Conservation (phyloP, 2,113 vertebrate species). For the Festucalex cinctus region DNA sequence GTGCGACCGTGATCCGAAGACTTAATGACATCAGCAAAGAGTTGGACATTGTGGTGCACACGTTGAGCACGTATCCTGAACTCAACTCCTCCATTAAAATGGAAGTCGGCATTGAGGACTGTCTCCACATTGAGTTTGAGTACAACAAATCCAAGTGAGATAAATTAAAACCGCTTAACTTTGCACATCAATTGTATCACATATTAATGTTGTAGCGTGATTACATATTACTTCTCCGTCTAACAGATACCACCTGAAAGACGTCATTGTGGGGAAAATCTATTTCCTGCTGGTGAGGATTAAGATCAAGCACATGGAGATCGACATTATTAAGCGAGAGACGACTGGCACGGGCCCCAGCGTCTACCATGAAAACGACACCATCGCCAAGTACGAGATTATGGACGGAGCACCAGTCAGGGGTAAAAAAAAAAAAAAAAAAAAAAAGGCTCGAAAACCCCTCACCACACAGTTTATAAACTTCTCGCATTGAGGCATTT, state of each 20-base stretch:
- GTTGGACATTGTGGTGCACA: slow-evolving; percentile 96
- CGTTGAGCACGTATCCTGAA: slow-evolving; percentile 90
- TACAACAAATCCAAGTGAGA: slow-evolving; percentile 99
- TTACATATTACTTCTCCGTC: neutral
- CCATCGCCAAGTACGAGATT: slow-evolving; percentile 97
- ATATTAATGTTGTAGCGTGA: neutral
- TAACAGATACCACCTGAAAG: slow-evolving; percentile 91
- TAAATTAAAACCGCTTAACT: neutral
- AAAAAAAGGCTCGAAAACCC: too few species aligned
- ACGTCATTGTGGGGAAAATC: slow-evolving; percentile 98
- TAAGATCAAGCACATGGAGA: slow-evolving; percentile 99
- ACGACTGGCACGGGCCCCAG: slow-evolving; percentile 93
- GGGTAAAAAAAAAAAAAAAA: slow-evolving; percentile 72
- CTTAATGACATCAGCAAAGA: slow-evolving; percentile 94
- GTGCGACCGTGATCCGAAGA: slow-evolving; percentile 90
- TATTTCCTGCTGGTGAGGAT: slow-evolving; percentile 97
- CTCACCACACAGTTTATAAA: too few species aligned
- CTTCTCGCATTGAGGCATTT: too few species aligned
- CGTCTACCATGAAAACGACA: slow-evolving; percentile 95
- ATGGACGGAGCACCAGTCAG: slow-evolving; percentile 97
- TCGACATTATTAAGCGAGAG: slow-evolving; percentile 96
- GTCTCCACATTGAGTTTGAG: slow-evolving; percentile 98
- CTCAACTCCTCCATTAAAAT: slow-evolving; percentile 98
- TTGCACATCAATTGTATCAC: neutral
- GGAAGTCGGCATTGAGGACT: slow-evolving; percentile 98